Evolutionary conservation across 2,888 invertebrate species (phyloP).

Genomic region (Incurvaria masculella): DNA sequence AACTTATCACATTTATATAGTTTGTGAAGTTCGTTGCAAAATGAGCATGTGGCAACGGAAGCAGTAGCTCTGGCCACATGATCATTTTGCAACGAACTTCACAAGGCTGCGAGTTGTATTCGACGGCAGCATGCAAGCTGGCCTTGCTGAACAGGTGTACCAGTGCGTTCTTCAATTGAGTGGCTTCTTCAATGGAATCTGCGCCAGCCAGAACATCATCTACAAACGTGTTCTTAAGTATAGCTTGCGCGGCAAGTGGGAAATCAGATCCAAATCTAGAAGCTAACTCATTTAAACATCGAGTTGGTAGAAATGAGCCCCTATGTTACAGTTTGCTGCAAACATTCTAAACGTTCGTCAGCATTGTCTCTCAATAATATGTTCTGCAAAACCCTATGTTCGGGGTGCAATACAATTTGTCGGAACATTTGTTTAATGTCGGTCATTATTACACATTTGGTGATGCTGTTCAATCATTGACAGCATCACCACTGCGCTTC

Average conservation of each 20-base stretch:
- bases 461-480: constrained; percentile 15
- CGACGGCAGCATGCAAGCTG: no score
- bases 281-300: not conserved
- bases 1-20: no score
- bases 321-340: not conserved
- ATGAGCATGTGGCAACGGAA: no score
- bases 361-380: not conserved
- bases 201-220: not conserved
- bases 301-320: not conserved
- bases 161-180: not conserved
- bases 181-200: not conserved
- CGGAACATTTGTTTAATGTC: not conserved
- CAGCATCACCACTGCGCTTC: constrained; percentile 13
- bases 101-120: no score
- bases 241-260: not conserved
- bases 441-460: not conserved
- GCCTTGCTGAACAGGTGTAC: not conserved
- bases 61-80: no score
- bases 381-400: not conserved
- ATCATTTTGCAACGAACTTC: no score
- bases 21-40: no score
- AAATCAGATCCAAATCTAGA: not conserved
- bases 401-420: not conserved
- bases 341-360: not conserved
- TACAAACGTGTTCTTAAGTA: not conserved